A percentile compares a stretch with the other conserved stretches of the same genome.
phyloP scores from a whole-genome alignment of 2,888 invertebrate species.

The Crematogaster levior region DNA sequence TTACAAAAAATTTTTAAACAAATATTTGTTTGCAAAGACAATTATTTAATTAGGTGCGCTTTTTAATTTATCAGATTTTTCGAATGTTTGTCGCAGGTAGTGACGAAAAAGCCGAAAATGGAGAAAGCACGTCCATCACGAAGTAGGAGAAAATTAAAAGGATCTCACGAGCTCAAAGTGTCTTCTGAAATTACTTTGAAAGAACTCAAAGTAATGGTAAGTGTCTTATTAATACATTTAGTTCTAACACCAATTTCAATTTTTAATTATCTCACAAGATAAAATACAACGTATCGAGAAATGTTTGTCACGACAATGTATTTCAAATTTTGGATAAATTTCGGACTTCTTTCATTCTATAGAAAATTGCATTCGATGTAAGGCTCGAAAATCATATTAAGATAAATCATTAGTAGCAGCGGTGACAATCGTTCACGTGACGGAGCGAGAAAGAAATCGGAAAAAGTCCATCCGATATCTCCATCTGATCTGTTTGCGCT shows the following conservation, averaged over 20 bases:
- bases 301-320: not conserved
- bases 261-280: not conserved
- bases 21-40: not conserved
- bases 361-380: not conserved
- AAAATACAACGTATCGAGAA: not conserved
- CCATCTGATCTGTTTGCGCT: constrained; percentile 16
- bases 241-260: not conserved
- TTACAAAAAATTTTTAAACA: not conserved
- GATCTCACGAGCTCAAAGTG: constrained; percentile 82
- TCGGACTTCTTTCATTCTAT: not conserved
- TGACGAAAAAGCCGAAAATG: constrained; percentile 77
- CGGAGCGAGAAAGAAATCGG: not conserved
- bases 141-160: constrained; percentile 82
- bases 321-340: not conserved
- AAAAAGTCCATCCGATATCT: constrained; percentile 23
- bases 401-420: not conserved
- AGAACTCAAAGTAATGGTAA: constrained; percentile 83
- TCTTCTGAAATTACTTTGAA: constrained; percentile 82
- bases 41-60: not conserved
- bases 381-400: not conserved
- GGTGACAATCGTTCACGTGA: not conserved
- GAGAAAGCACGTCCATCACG: constrained; percentile 78
- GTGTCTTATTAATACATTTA: constrained; percentile 47
- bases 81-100: constrained; percentile 68
- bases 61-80: not conserved